A percentile compares a stretch with the other conserved stretches of the same genome.
These are phyloP conservation scores for Podargus strigoides DNA, from an alignment of 2,797 vertebrate genomes.

Conservation along the genomic window DNA sequence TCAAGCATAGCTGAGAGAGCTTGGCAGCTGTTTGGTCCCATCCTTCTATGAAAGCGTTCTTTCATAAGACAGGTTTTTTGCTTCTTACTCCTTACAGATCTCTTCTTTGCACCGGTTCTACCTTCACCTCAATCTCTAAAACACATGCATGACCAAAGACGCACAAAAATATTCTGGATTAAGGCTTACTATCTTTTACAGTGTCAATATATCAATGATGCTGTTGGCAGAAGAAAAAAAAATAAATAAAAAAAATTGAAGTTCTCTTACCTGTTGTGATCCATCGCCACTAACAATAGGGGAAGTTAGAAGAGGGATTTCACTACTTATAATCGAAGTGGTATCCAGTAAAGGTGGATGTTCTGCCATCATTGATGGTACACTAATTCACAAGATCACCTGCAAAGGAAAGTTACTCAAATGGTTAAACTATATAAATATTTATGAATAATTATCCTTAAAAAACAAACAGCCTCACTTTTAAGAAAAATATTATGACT, in stretches of 20 bases:
- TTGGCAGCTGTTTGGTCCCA: background rate
- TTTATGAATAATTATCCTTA: background rate
- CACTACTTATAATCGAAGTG: slow-evolving; percentile 89
- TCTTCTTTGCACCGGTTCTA: background rate
- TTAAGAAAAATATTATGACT: no score
- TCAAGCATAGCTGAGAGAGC: background rate
- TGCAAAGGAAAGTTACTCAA: slow-evolving; percentile 33
- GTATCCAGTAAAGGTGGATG: slow-evolving; percentile 93
- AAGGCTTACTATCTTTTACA: background rate
- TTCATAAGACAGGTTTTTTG: background rate
- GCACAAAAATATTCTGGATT: background rate
- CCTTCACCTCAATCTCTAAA: background rate
- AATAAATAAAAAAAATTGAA: background rate
- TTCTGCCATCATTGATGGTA: slow-evolving; percentile 94
- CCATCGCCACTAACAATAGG: slow-evolving; percentile 93
- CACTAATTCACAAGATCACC: slow-evolving; percentile 81
- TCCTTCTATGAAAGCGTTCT: background rate
- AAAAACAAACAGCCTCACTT: background rate
- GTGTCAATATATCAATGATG: background rate
- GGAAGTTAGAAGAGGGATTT: slow-evolving; percentile 88
- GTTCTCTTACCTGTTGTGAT: slow-evolving; percentile 89
- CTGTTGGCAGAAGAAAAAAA: background rate
- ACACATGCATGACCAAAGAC: background rate
- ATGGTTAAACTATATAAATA: background rate
- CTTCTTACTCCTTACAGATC: background rate